Evolutionary conservation across 2,113 vertebrate genomes (phyloP).

Genomic region (Oxyura jamaicensis): DNA sequence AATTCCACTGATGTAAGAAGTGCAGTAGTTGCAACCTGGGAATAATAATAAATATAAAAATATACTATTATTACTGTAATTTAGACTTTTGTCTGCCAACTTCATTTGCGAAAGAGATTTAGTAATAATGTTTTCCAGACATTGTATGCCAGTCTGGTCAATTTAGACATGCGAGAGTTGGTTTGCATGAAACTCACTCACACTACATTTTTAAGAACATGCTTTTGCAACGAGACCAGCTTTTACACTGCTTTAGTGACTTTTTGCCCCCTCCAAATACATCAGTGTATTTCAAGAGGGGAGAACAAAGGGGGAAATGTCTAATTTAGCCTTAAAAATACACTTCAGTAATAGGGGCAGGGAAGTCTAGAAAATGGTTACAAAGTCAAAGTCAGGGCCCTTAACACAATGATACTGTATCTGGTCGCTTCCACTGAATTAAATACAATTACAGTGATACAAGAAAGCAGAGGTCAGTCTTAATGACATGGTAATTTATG

Average conservation of each 20-base stretch:
- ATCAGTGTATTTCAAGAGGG: not conserved
- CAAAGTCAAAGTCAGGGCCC: not conserved
- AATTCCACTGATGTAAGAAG: conserved; percentile 31
- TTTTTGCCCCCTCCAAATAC: not conserved
- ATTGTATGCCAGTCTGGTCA: conserved; percentile 10
- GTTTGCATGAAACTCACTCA: not conserved
- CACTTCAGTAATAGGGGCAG: not conserved
- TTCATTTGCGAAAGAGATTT: conserved; percentile 29
- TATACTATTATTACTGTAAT: conserved; percentile 9
- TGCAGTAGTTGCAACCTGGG: not conserved
- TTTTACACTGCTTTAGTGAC: not conserved
- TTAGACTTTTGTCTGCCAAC: conserved; percentile 22
- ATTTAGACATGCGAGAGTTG: not conserved
- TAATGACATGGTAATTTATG: not conserved
- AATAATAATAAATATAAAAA: conserved; percentile 44
- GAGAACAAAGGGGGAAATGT: not conserved
- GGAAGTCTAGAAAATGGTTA: not conserved
- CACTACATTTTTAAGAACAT: not conserved
- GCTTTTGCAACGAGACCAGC: not conserved
- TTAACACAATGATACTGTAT: not conserved
- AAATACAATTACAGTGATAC: not conserved
- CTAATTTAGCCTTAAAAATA: not conserved
- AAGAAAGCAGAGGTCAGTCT: not conserved
- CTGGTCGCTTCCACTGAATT: not conserved
- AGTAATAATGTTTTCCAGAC: conserved; percentile 53